These are phyloP conservation scores for Maccullochella peelii DNA, from an alignment of 2,113 vertebrate genomes.

Conservation along the genomic window DNA sequence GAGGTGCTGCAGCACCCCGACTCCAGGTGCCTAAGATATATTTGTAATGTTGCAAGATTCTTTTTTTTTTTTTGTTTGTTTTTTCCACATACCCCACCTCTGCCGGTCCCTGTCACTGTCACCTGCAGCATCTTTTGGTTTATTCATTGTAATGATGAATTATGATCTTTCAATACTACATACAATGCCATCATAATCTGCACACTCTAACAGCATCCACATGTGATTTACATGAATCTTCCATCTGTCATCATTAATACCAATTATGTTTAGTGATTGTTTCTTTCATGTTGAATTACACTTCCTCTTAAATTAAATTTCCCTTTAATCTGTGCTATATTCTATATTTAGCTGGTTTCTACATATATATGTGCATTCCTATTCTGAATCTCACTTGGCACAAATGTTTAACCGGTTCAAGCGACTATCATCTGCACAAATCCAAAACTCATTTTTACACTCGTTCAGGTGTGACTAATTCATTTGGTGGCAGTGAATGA, in stretches of 20 bases:
- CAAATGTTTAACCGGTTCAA: slow-evolving; percentile 24
- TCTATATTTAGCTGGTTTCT: background rate
- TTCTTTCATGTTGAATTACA: background rate
- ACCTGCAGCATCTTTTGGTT: background rate
- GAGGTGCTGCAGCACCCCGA: too few species aligned
- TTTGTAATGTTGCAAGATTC: too few species aligned
- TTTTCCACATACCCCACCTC: background rate
- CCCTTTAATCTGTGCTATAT: background rate
- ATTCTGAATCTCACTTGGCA: slow-evolving; percentile 7
- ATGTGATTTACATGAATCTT: background rate
- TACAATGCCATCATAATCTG: background rate
- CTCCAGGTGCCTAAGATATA: too few species aligned
- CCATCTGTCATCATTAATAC: background rate
- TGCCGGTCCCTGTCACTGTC: background rate
- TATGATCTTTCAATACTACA: background rate
- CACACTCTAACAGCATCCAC: background rate
- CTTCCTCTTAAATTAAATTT: background rate
- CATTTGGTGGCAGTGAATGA: slow-evolving; percentile 52
- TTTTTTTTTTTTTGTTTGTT: background rate
- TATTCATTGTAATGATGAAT: background rate
- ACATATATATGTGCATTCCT: background rate
- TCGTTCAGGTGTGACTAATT: slow-evolving; percentile 65
- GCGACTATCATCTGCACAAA: slow-evolving; percentile 38
- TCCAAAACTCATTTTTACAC: slow-evolving; percentile 61
- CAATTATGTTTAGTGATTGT: background rate